Percentiles rank a stretch among this genome's conserved stretches.
Evolutionary conservation across 2,888 invertebrate genomes (phyloP).

Genomic region (Pelosia muscerda): DNA sequence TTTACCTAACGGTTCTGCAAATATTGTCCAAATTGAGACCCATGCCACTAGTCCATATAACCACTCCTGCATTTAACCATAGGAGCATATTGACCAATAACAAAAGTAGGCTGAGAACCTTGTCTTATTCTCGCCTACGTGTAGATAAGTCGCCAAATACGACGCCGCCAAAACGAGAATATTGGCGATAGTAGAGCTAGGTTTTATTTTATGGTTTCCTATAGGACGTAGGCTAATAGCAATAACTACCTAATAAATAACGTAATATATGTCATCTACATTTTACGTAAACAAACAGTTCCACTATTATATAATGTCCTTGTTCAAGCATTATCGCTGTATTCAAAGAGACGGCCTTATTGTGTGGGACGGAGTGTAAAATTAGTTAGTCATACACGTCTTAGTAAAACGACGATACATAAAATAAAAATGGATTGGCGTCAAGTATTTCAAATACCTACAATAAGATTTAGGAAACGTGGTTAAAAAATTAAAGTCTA

Average conservation of each 20-base stretch:
- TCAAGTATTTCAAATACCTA: not conserved
- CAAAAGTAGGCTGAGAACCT: not conserved
- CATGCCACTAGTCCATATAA: too few relatives aligned
- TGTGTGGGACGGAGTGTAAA: not conserved
- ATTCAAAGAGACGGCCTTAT: conserved; percentile 11
- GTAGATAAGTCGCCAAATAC: too few relatives aligned
- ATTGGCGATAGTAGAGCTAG: not conserved
- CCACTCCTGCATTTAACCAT: too few relatives aligned
- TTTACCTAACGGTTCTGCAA: too few relatives aligned
- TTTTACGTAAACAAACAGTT: not conserved
- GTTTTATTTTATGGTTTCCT: not conserved
- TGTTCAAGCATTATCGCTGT: conserved; percentile 10
- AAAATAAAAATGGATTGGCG: not conserved
- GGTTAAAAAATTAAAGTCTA: too few relatives aligned
- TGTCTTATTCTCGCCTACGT: not conserved
- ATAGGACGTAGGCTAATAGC: not conserved
- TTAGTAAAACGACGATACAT: not conserved
- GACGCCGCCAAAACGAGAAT: not conserved
- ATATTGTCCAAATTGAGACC: too few relatives aligned
- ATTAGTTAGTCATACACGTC: conserved; percentile 1
- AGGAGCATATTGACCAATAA: not conserved
- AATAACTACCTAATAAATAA: too few relatives aligned
- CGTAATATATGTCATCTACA: not conserved
- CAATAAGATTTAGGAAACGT: too few relatives aligned
- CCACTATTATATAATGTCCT: conserved; percentile 3